A percentile compares a stretch with the other conserved stretches of the same genome.
These are phyloP conservation scores for Panagrolaimus sp. DNA, from an alignment of 1,140 invertebrate genomes.

Conservation along the genomic window DNA sequence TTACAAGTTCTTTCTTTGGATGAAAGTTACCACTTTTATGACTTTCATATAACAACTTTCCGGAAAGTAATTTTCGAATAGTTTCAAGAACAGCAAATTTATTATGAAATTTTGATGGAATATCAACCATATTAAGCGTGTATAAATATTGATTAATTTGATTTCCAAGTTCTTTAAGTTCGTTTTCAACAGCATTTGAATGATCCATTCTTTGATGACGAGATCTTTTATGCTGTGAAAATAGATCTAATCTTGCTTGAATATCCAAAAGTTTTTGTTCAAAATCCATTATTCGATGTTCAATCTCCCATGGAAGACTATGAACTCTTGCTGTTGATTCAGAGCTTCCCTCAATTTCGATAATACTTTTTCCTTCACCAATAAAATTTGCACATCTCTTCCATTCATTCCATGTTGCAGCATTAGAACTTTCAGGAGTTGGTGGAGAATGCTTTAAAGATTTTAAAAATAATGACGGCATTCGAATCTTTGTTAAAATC, in stretches of 20 bases:
- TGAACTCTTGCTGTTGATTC: neutral
- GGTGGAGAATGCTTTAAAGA: neutral
- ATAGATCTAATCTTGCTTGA: neutral
- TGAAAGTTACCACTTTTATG: neutral
- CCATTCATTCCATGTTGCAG: neutral
- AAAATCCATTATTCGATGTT: neutral
- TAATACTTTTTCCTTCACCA: too few relatives aligned
- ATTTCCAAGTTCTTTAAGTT: neutral
- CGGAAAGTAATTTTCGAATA: neutral
- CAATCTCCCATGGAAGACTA: constrained; percentile 5
- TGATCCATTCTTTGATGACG: neutral
- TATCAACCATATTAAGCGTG: neutral
- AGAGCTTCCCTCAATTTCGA: neutral
- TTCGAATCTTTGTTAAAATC: neutral
- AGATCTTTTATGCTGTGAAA: neutral
- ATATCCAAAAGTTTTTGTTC: neutral
- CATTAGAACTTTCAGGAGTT: neutral
- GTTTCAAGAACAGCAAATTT: neutral
- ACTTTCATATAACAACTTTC: neutral
- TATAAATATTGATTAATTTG: neutral
- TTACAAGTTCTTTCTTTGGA: too few relatives aligned
- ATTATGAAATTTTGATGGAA: neutral
- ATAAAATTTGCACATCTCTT: neutral
- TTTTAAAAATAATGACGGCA: neutral
- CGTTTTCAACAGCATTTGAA: neutral